Percentiles rank a stretch among this genome's conserved stretches.
Conservation (phyloP, 2,113 vertebrate species). For the Myodes glareolus region DNA sequence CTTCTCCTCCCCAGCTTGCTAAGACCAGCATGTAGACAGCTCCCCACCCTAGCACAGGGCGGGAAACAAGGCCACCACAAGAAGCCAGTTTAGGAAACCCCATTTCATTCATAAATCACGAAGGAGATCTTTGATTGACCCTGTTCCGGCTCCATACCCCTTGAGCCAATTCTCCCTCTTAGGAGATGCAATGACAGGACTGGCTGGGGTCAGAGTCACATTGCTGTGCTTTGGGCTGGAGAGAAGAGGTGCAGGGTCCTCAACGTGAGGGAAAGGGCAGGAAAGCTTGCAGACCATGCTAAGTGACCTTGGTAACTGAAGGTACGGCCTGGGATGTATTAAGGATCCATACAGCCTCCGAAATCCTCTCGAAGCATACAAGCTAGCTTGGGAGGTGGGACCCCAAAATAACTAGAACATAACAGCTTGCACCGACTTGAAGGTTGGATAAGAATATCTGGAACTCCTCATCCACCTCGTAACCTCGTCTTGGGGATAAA, state of each 20-base stretch:
- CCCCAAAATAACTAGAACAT: slow-evolving; percentile 75
- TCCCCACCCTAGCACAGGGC: background rate
- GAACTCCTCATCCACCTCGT: slow-evolving; percentile 56
- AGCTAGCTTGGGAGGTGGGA: slow-evolving; percentile 57
- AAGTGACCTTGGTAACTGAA: slow-evolving; percentile 25
- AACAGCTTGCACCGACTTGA: slow-evolving; percentile 65
- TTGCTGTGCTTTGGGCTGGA: background rate
- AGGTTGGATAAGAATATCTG: slow-evolving; percentile 74
- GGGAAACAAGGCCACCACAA: background rate
- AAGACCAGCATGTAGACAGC: background rate
- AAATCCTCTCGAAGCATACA: slow-evolving; percentile 26
- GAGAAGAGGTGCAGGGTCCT: background rate
- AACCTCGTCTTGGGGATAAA: slow-evolving; percentile 51
- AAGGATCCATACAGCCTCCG: slow-evolving; percentile 27
- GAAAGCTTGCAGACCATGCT: slow-evolving; percentile 7
- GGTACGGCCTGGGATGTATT: background rate
- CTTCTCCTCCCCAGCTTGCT: background rate
- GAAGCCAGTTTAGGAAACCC: background rate
- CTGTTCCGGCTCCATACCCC: background rate
- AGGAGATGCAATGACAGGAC: background rate
- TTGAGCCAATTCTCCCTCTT: slow-evolving; percentile 41
- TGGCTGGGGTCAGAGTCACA: background rate
- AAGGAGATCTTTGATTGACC: slow-evolving; percentile 45
- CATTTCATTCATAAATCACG: background rate
- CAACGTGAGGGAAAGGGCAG: slow-evolving; percentile 9